Evolutionary conservation across 35 echinoderm and acorn worm genomes (phyloP).

Genomic region (Acanthaster planci): DNA sequence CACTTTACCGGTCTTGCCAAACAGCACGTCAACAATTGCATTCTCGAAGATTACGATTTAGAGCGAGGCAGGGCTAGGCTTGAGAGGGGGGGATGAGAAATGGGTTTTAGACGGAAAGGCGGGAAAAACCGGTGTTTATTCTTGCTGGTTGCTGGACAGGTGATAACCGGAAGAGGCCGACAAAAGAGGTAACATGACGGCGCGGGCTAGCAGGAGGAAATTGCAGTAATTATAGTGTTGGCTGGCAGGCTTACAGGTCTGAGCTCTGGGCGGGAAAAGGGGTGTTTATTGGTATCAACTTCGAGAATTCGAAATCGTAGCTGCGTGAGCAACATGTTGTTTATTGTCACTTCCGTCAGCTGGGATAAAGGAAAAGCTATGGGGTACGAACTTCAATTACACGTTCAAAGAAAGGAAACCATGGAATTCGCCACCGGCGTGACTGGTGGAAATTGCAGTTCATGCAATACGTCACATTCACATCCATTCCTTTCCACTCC

Average conservation of each 20-base stretch:
- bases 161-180: slow-evolving; percentile 13
- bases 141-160: slow-evolving; percentile 9
- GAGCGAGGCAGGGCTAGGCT: not conserved
- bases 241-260: not conserved
- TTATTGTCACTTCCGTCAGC: not conserved
- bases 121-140: slow-evolving; percentile 13
- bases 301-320: not conserved
- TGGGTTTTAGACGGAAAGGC: not conserved
- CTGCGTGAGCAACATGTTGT: slow-evolving; percentile 10
- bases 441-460: too few species aligned
- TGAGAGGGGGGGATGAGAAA: too few species aligned
- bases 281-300: not conserved
- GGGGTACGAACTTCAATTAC: not conserved
- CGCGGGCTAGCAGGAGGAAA: not conserved
- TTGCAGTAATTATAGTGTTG: not conserved
- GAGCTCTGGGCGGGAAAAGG: not conserved
- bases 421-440: too few species aligned
- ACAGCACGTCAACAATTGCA: slow-evolving; percentile 28
- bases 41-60: slow-evolving; percentile 23
- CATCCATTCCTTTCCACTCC: too few species aligned
- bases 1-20: slow-evolving; percentile 6
- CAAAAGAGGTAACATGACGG: slow-evolving; percentile 4
- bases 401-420: too few species aligned
- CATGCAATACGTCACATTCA: too few species aligned
- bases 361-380: not conserved